phyloP scores from a whole-genome alignment of 2,113 vertebrate genomes.

The Callopanchax toddi region DNA sequence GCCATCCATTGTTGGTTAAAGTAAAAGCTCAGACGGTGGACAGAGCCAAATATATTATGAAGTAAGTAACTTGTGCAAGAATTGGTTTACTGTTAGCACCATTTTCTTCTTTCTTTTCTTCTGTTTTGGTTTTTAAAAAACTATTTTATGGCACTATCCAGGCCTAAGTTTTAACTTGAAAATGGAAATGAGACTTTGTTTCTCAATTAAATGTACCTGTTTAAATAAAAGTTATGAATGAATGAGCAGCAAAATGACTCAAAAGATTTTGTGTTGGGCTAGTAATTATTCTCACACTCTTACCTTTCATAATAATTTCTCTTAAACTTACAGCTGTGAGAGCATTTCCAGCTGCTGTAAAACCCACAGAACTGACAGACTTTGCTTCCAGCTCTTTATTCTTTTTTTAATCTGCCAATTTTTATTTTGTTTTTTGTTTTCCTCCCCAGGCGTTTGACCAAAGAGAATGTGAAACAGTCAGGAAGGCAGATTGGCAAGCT shows the following conservation, averaged over 20 bases:
- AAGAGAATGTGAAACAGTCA: constrained; percentile 99
- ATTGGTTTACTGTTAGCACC: not conserved
- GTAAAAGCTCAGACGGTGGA: constrained; percentile 98
- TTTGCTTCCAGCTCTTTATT: constrained; percentile 5
- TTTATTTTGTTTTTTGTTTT: not conserved
- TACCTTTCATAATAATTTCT: too few relatives aligned
- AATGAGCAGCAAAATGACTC: too few relatives aligned
- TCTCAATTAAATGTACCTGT: too few relatives aligned
- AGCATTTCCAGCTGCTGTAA: too few relatives aligned
- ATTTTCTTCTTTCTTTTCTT: not conserved
- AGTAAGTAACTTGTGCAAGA: constrained; percentile 82
- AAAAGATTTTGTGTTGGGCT: too few relatives aligned
- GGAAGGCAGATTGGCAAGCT: constrained; percentile 98
- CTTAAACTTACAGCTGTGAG: too few relatives aligned
- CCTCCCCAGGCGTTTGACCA: constrained; percentile 89
- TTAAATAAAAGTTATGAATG: too few relatives aligned
- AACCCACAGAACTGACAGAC: constrained; percentile 18
- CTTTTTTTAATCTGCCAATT: constrained; percentile 25
- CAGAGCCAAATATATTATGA: constrained; percentile 95
- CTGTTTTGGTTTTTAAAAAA: too few relatives aligned
- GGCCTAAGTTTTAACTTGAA: too few relatives aligned
- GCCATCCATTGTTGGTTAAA: constrained; percentile 94
- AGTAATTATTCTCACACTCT: too few relatives aligned
- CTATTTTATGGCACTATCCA: too few relatives aligned
- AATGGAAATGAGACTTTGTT: too few relatives aligned